phyloP scores from a whole-genome alignment of 2,888 invertebrate species.

The Synergus laeviventris region DNA sequence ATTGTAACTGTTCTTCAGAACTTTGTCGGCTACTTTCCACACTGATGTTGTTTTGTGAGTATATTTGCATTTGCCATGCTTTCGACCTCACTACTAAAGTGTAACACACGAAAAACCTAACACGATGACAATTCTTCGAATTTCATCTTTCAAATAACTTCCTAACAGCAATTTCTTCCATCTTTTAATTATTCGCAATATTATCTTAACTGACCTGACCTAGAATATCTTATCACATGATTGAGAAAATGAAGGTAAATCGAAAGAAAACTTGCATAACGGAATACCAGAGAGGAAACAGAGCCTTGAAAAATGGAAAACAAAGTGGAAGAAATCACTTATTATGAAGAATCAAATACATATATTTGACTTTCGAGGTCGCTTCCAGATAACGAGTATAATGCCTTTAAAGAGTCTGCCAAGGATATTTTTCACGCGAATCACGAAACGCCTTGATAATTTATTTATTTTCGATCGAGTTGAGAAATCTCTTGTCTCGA shows the following conservation, averaged over 20 bases:
- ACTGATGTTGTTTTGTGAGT: neutral
- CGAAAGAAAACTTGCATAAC: neutral
- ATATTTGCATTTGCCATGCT: neutral
- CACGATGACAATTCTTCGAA: neutral
- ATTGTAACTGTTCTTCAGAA: constrained; percentile 32
- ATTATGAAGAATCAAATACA: neutral
- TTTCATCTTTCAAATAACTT: neutral
- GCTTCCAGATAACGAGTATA: neutral
- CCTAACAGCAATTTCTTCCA: too few relatives aligned
- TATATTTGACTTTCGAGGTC: neutral
- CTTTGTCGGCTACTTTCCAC: constrained; percentile 24
- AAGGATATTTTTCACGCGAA: constrained; percentile 2
- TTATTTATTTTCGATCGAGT: constrained; percentile 2
- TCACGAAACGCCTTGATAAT: neutral
- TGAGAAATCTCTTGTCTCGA: constrained; percentile 24
- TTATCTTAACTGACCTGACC: neutral
- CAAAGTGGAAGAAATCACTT: neutral
- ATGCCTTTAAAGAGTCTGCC: neutral
- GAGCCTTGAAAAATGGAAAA: neutral
- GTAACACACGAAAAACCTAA: neutral
- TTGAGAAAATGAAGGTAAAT: neutral
- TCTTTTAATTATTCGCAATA: neutral
- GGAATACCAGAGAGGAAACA: neutral
- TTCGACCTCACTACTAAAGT: neutral
- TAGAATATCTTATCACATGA: neutral